Percentiles rank a stretch among this genome's conserved stretches.
These are phyloP conservation scores for Malacoraja senta DNA, from an alignment of 2,797 vertebrate genomes.

Conservation along the genomic window DNA sequence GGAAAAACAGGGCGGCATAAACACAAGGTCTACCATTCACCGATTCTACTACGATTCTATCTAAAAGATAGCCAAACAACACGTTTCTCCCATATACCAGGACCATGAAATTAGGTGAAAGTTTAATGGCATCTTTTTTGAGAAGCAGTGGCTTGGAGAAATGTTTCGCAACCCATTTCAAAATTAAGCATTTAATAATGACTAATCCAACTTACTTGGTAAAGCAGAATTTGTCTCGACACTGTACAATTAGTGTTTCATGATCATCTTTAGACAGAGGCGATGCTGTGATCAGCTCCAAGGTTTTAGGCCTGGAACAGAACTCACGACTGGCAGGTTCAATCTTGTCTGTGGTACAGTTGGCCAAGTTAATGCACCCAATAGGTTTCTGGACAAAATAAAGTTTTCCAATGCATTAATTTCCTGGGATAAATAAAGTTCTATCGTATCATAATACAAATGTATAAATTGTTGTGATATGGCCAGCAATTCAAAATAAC, in stretches of 20 bases:
- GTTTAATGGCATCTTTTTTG: not conserved
- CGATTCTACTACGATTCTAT: not conserved
- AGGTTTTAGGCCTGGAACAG: constrained; percentile 69
- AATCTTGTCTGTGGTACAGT: constrained; percentile 52
- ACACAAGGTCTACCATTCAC: not conserved
- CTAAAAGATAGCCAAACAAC: not conserved
- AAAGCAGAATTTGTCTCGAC: constrained; percentile 43
- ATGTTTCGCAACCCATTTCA: not conserved
- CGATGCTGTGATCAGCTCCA: constrained; percentile 60
- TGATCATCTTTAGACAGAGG: constrained; percentile 48
- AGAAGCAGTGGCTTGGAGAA: not conserved
- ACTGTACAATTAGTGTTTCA: constrained; percentile 49
- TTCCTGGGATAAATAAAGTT: constrained; percentile 47
- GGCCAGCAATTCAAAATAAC: not conserved
- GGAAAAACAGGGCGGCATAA: not conserved
- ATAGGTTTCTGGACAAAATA: constrained; percentile 55
- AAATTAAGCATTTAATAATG: not conserved
- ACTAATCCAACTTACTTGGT: constrained; percentile 41
- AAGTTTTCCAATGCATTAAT: not conserved
- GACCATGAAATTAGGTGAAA: not conserved
- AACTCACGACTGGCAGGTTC: constrained; percentile 58
- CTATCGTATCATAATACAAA: no score
- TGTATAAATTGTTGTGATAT: not conserved
- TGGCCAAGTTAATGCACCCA: constrained; percentile 57
- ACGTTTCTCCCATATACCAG: not conserved